Conservation (phyloP, 2,113 vertebrate species). For the Peucedramus taeniatus region DNA sequence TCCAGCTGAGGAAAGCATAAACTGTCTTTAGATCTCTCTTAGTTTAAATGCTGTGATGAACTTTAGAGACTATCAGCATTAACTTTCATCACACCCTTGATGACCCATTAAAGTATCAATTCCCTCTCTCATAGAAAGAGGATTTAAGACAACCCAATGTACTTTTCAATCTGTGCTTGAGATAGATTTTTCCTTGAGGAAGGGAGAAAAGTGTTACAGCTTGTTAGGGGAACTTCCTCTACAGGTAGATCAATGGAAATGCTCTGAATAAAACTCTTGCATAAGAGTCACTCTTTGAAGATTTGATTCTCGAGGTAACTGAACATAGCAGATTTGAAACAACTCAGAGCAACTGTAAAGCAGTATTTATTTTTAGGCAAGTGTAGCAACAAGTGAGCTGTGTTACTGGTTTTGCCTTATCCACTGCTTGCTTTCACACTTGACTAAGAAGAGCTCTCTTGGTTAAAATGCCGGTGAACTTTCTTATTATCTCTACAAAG, state of each 20-base stretch:
- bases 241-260: neutral
- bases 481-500: neutral
- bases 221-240: neutral
- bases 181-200: neutral
- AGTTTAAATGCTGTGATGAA: neutral
- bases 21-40: neutral
- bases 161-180: neutral
- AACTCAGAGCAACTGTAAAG: neutral
- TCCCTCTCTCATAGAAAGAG: neutral
- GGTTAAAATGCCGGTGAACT: neutral
- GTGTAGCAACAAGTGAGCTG: neutral
- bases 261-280: neutral
- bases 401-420: neutral
- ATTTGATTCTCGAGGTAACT: neutral
- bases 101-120: neutral
- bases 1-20: neutral
- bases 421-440: neutral
- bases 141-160: neutral
- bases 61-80: neutral
- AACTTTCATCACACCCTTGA: neutral
- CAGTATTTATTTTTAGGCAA: neutral
- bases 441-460: neutral
- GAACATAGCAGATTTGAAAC: neutral
- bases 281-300: neutral
- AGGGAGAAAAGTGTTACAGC: neutral